Conservation (phyloP, 2,797 vertebrate species). For the Tympanoctomys barrerae region DNA sequence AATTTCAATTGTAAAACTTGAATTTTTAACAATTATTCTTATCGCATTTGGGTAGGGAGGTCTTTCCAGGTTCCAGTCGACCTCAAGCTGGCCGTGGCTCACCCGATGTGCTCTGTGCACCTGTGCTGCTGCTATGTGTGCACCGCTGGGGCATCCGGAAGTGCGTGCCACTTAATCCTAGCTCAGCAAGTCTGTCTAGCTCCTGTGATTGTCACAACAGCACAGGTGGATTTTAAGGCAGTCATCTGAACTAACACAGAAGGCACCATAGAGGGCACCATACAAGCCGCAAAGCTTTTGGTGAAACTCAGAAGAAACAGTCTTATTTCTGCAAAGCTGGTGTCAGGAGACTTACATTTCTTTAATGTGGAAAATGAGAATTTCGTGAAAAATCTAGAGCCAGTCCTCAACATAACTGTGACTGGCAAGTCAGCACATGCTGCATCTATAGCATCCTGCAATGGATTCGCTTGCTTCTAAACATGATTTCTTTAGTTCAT, state of each 20-base stretch:
- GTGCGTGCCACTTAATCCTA: no score
- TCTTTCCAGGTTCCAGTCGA: background rate
- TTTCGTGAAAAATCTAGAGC: background rate
- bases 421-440: background rate
- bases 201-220: background rate
- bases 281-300: background rate
- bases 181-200: background rate
- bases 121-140: background rate
- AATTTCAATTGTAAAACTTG: background rate
- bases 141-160: background rate
- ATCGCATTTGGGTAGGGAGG: background rate
- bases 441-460: no score
- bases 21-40: no score
- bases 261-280: background rate
- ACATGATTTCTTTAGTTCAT: background rate
- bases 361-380: background rate
- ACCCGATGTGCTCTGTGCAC: background rate
- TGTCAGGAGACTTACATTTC: background rate
- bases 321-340: background rate
- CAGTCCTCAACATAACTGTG: background rate
- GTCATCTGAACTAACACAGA: background rate
- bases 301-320: background rate
- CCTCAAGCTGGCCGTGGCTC: background rate
- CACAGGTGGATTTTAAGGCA: background rate
- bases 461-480: background rate